These are phyloP conservation scores for Silurus meridionalis DNA, from an alignment of 2,113 vertebrate species.

Conservation along the genomic window DNA sequence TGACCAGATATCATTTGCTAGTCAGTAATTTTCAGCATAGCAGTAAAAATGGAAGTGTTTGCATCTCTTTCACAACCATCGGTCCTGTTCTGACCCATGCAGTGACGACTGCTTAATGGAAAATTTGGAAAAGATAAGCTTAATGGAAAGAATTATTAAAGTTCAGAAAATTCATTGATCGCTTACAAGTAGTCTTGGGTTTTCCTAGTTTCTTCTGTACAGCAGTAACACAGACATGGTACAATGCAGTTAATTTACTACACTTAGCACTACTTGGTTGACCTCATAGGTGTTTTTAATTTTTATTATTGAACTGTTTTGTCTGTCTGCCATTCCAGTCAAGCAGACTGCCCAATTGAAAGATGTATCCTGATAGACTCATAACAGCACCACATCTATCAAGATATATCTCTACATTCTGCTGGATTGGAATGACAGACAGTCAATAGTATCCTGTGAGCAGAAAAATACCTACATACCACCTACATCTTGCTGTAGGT, in stretches of 20 bases:
- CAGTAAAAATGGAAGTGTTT: neutral
- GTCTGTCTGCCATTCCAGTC: neutral
- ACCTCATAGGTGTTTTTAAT: neutral
- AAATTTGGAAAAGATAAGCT: too few relatives aligned
- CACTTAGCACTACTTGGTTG: neutral
- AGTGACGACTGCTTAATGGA: neutral
- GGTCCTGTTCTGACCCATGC: neutral
- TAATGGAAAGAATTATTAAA: too few relatives aligned
- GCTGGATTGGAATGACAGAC: too few relatives aligned
- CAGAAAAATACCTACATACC: neutral
- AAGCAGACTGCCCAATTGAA: neutral
- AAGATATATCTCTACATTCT: too few relatives aligned
- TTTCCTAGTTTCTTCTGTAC: too few relatives aligned
- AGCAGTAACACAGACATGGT: too few relatives aligned
- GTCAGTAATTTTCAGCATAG: neutral
- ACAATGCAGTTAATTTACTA: too few relatives aligned
- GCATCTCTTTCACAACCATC: slow-evolving; percentile 1
- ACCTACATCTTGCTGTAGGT: neutral
- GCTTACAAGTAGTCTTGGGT: too few relatives aligned
- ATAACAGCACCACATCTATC: too few relatives aligned
- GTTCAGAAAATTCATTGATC: too few relatives aligned
- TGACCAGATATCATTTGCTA: neutral
- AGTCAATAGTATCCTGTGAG: neutral
- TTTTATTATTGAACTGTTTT: neutral
- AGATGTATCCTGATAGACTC: neutral